A percentile compares a stretch with the other conserved stretches of the same genome.
phyloP scores from a whole-genome alignment of 2,888 invertebrate species.

The Hemithea aestivaria region DNA sequence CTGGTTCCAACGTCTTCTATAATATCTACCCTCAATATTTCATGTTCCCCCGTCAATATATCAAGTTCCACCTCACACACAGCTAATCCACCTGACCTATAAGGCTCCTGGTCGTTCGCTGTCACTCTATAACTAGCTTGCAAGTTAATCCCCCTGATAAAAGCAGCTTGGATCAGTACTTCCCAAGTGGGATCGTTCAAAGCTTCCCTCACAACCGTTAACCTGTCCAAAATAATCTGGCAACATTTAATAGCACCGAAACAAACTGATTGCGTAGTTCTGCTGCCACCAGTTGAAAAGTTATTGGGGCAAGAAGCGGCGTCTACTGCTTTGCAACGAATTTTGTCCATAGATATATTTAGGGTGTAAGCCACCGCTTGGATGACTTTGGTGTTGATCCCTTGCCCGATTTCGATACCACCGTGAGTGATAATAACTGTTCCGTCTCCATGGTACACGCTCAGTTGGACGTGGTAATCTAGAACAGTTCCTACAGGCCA shows the following conservation, averaged over 20 bases:
- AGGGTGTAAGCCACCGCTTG: slow-evolving; percentile 83
- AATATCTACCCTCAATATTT: slow-evolving; percentile 81
- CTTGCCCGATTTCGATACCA: slow-evolving; percentile 90
- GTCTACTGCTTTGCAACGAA: slow-evolving; percentile 82
- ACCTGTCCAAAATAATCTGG: slow-evolving; percentile 66
- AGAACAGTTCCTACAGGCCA: slow-evolving; percentile 78
- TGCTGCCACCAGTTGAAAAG: slow-evolving; percentile 82
- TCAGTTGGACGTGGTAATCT: slow-evolving; percentile 79
- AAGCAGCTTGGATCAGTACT: slow-evolving; percentile 69
- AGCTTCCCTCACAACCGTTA: slow-evolving; percentile 60
- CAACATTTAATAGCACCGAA: slow-evolving; percentile 67
- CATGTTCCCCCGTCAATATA: slow-evolving; percentile 84
- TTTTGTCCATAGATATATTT: slow-evolving; percentile 81
- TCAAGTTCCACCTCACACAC: slow-evolving; percentile 85
- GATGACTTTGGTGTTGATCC: slow-evolving; percentile 84
- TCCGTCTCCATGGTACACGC: slow-evolving; percentile 85
- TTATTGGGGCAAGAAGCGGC: slow-evolving; percentile 82
- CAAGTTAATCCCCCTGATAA: slow-evolving; percentile 50
- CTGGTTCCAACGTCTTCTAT: slow-evolving; percentile 83
- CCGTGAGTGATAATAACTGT: slow-evolving; percentile 85
- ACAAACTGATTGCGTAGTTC: slow-evolving; percentile 46
- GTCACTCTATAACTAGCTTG: slow-evolving; percentile 51
- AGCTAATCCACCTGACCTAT: slow-evolving; percentile 75
- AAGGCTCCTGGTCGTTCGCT: slow-evolving; percentile 41
- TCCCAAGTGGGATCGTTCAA: slow-evolving; percentile 73